These are phyloP conservation scores for Macaca nemestrina DNA, from an alignment of 2,113 vertebrate genomes.

Conservation along the genomic window DNA sequence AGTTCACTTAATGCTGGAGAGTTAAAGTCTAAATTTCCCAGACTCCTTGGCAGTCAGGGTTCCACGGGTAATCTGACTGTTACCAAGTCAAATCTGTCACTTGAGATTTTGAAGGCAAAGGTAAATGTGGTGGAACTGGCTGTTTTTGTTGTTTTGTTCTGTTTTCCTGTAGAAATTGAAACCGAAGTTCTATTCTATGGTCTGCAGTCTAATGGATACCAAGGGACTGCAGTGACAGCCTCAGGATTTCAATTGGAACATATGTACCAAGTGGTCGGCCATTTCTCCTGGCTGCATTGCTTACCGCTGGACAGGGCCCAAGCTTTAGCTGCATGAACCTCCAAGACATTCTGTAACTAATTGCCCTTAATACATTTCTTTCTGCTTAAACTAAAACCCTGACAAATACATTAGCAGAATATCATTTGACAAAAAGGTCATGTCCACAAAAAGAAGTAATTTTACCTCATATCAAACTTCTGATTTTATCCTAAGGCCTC, in stretches of 20 bases:
- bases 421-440: not conserved
- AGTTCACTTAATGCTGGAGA: not conserved
- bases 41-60: not conserved
- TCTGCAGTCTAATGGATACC: too few species aligned
- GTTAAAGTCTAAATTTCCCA: not conserved
- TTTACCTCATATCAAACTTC: not conserved
- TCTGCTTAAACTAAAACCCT: not conserved
- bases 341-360: not conserved
- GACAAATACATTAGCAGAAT: not conserved
- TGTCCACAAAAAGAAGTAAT: not conserved
- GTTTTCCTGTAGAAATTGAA: not conserved
- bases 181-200: not conserved
- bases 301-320: not conserved
- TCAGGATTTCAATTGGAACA: not conserved
- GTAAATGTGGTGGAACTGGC: not conserved
- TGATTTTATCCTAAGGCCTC: not conserved
- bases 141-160: not conserved
- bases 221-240: not conserved
- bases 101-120: not conserved
- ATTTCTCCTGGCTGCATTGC: not conserved
- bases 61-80: not conserved
- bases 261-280: fast-evolving
- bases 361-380: not conserved
- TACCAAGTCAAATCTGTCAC: not conserved
- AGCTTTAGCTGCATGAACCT: not conserved